Conservation (phyloP, 2,888 invertebrate genomes). For the Caenorhabditis doughertyi region DNA sequence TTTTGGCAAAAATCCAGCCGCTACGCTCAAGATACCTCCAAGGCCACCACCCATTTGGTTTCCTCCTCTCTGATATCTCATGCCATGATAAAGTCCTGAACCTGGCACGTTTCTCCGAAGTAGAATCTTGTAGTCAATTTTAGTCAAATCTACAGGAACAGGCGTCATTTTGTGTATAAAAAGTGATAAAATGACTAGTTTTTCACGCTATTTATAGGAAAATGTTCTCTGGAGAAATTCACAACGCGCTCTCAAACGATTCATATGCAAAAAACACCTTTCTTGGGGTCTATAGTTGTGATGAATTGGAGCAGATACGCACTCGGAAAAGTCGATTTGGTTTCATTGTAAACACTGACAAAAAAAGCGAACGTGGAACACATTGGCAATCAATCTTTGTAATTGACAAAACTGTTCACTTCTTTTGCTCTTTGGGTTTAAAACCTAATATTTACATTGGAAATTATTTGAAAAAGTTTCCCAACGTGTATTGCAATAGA, state of each 20-base stretch:
- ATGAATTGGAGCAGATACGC: background rate
- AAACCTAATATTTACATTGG: background rate
- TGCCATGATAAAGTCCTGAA: slow-evolving; percentile 1
- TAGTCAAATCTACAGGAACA: slow-evolving; percentile 26
- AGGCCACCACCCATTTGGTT: slow-evolving; percentile 21
- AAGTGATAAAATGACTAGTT: too few species aligned
- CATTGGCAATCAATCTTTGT: slow-evolving; percentile 30
- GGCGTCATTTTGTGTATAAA: slow-evolving; percentile 22
- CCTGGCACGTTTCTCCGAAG: background rate
- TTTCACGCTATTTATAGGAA: background rate
- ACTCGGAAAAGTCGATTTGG: background rate
- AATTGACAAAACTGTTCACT: background rate
- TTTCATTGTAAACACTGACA: slow-evolving; percentile 16
- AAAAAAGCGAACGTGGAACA: background rate
- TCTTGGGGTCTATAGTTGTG: background rate
- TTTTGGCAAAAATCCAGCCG: background rate
- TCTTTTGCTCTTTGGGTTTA: slow-evolving; percentile 16
- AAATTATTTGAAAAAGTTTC: background rate
- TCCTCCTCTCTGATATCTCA: slow-evolving; percentile 32
- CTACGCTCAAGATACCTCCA: slow-evolving; percentile 2
- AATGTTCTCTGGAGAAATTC: slow-evolving; percentile 5
- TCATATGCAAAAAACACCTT: background rate
- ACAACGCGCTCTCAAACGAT: background rate
- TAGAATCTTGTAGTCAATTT: slow-evolving; percentile 2
- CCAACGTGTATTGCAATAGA: background rate